Base-by-base conservation (phyloP, 2,888 invertebrate species). In the Ochropleura plecta region DNA sequence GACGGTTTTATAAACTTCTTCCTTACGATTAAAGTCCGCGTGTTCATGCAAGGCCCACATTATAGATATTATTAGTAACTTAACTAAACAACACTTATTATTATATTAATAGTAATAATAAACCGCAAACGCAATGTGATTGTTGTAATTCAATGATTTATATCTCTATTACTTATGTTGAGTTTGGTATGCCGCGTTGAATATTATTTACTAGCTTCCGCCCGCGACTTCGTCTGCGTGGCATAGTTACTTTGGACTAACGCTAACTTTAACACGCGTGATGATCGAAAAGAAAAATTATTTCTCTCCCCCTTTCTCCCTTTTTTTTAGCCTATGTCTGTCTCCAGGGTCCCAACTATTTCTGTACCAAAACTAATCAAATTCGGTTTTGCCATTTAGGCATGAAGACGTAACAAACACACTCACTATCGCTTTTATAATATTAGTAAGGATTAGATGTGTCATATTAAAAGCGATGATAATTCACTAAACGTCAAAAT, bases 161-260 rank as follows among this genome's bases (percentile, higher is more conserved):
- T 70, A 76, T 57, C 66, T 80, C 66, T 66, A 70, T 79, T 80
- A n/a, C n/a, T n/a, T n/a, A 59, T 66, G 40, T 64, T 59, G 10
- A 12, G 2, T 59, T 55, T 46, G 68, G 60, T 66, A 75, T 66
- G 80, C 51, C 10, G 68, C n/a, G 53, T 53, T 68, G 16, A 68
- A 42, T 73, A 59, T 63, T 59, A 48, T 78, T 46, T 78, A 59
- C n/a, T 64, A 42, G 42, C 30, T 30, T 30, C 30, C 30, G 30
- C 30, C 30, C 30, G 30, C 30, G 3, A 30, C 30, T 30, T 30
- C 30, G 30, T 30, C 3, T 3, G 42, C 9, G 30, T 48, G 68
- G 76, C 76, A 55, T 68, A 42, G 66, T 75, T 46, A 57, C 40
- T 46, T 30, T 30, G 30, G 30, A 30, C 30, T 30, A 30, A 30